Percentiles rank a stretch among this genome's conserved stretches.
Evolutionary conservation across 2,113 vertebrate genomes (phyloP).

Genomic region (Coptodon rendalli): DNA sequence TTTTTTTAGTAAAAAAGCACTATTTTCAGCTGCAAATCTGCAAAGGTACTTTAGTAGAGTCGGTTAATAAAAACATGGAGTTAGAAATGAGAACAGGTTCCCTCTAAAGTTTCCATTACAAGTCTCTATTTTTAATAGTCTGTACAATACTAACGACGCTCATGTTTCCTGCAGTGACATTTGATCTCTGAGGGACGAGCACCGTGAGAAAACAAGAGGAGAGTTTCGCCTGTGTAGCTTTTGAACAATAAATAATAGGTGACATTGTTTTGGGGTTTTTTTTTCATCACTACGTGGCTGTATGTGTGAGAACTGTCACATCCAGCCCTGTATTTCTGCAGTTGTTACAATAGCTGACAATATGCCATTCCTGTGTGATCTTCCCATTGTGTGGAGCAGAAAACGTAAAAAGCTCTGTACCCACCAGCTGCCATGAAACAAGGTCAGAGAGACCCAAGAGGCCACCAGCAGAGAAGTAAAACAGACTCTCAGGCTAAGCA

Average conservation of each 20-base stretch:
- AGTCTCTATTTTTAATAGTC: not conserved
- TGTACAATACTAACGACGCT: not conserved
- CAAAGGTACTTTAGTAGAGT: not conserved
- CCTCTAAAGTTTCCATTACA: not conserved
- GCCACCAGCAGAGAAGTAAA: constrained; percentile 19
- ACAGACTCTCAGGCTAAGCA: constrained; percentile 3
- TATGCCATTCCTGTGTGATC: not conserved
- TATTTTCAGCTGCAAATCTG: not conserved
- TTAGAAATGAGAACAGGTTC: not conserved
- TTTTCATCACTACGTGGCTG: not conserved
- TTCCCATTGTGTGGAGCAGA: constrained; percentile 7
- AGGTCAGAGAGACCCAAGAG: constrained; percentile 28
- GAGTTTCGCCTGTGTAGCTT: not conserved
- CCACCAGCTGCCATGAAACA: constrained; percentile 28
- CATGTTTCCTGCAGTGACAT: not conserved
- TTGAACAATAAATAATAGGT: constrained; percentile 14
- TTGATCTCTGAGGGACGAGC: not conserved
- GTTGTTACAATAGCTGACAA: constrained; percentile 5
- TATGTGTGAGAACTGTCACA: not conserved
- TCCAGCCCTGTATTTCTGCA: not conserved
- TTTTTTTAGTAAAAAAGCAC: not conserved
- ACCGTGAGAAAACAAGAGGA: not conserved
- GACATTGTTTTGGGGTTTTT: not conserved
- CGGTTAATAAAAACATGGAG: not conserved
- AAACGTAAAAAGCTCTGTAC: not conserved